These are phyloP conservation scores for Hippolais icterina DNA, from an alignment of 2,113 vertebrate species.

Conservation along the genomic window DNA sequence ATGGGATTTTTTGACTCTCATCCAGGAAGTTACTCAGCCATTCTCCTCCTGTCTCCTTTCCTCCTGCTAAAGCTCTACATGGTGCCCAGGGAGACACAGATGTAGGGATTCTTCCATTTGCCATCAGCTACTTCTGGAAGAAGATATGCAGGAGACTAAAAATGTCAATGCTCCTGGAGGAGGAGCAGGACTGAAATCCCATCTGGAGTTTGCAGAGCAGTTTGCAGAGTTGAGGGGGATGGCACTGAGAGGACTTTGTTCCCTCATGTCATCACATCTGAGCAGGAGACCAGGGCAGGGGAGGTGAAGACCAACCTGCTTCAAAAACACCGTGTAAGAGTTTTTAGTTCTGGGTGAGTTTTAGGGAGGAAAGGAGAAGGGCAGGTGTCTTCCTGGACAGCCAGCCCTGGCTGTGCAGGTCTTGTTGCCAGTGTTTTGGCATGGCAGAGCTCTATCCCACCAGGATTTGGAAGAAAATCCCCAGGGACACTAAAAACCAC, in stretches of 20 bases:
- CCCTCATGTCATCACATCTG: neutral
- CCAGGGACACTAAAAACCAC: fast-evolving
- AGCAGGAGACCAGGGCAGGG: neutral
- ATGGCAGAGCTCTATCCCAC: neutral
- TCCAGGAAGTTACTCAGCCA: neutral
- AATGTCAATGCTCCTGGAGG: neutral
- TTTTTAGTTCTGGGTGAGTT: neutral
- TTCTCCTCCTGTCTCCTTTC: neutral
- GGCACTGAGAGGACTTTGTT: neutral
- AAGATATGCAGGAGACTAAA: neutral
- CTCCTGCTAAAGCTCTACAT: neutral
- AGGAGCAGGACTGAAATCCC: neutral
- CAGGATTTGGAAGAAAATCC: neutral
- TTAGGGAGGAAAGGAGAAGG: neutral
- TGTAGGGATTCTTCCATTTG: neutral
- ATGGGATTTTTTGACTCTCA: neutral
- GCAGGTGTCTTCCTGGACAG: neutral
- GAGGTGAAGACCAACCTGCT: neutral
- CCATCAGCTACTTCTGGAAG: neutral
- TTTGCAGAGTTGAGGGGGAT: neutral
- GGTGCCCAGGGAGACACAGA: neutral
- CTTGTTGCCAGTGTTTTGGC: neutral
- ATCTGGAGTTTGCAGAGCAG: neutral
- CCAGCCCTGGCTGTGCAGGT: fast-evolving
- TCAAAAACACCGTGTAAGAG: fast-evolving